Evolutionary conservation across 2,113 vertebrate species (phyloP), one percentile per base, ranked within the genome.

Genomic region (Psophia crepitans): DNA sequence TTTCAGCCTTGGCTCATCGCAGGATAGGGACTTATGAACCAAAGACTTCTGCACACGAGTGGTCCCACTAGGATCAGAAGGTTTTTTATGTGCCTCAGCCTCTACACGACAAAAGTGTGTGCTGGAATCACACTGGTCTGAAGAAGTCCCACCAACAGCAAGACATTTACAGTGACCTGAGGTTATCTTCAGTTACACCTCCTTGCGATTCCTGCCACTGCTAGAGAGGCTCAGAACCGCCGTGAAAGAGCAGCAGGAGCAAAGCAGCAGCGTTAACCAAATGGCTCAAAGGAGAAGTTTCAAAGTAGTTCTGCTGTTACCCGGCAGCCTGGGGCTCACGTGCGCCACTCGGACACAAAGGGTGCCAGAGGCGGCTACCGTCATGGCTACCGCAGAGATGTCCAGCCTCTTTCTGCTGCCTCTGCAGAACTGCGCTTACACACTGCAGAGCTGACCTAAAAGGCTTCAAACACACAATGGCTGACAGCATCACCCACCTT

Each of bases 311-410:
- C 14, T 46, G 14, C 39, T 33, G 14, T 22, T 30, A 14, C 30
- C 41, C 2, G 3, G 61, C 79, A 95, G 60, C 69, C 86, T 16
- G 8, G 44, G 63, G 58, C 74, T 83, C 6, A 0, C 4, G 2
- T 21, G 65, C 48, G 17, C 26, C 63, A 2, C 46, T 49, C 0
- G 0, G 74, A 49, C n/a, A 53, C 0, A 0, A 56, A 78, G 46
- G 71, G 46, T 49, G 44, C 35, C 2, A 33, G 35, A 57, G 33
- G 68, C 61, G 63, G 80, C 74, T 17, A 2, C 68, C 14, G 3
- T 6, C 37, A 3, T 0, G 5, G n/a, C 16, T 37, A n/a, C 0
- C 17, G 71, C 69, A 49, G 23, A 70, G 58, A 65, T 6, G 10
- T 11, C 53, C 60, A 27, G 13, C 58, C 46, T 89, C 64, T 32